Conservation (phyloP, 2,113 vertebrate genomes). For the Cyanistes caeruleus region DNA sequence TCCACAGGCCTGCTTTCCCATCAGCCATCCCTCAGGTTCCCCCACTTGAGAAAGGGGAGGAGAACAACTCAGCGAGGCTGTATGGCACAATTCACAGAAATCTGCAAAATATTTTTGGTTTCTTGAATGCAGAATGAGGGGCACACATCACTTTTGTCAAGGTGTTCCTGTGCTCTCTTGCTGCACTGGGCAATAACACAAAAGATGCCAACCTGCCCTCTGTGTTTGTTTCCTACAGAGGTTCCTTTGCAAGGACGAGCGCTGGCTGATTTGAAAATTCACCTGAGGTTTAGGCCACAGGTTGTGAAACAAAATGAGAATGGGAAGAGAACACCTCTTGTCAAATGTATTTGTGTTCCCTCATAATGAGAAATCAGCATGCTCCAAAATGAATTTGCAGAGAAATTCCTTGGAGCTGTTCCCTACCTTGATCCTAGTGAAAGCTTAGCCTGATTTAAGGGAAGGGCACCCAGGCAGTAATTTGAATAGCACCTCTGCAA, state of each 20-base stretch:
- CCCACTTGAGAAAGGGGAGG: not conserved
- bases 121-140: not conserved
- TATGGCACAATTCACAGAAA: not conserved
- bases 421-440: not conserved
- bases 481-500: not conserved
- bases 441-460: not conserved
- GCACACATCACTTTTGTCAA: not conserved
- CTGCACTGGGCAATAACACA: not conserved
- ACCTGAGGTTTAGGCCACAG: conserved; percentile 10
- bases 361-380: conserved; percentile 47
- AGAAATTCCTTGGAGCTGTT: conserved; percentile 28
- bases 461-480: not conserved
- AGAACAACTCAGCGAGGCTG: not conserved
- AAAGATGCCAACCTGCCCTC: not conserved
- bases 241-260: not conserved
- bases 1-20: not conserved
- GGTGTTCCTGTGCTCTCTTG: not conserved
- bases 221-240: not conserved
- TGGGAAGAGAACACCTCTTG: not conserved
- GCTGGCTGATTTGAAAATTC: conserved; percentile 3
- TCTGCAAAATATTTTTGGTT: not conserved
- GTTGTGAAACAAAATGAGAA: conserved; percentile 42
- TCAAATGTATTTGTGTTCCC: conserved; percentile 35
- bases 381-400: conserved; percentile 4
- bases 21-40: not conserved